Percentiles rank a stretch among this genome's conserved stretches.
phyloP scores from a whole-genome alignment of 2,113 vertebrate genomes.

The Bettongia penicillata region DNA sequence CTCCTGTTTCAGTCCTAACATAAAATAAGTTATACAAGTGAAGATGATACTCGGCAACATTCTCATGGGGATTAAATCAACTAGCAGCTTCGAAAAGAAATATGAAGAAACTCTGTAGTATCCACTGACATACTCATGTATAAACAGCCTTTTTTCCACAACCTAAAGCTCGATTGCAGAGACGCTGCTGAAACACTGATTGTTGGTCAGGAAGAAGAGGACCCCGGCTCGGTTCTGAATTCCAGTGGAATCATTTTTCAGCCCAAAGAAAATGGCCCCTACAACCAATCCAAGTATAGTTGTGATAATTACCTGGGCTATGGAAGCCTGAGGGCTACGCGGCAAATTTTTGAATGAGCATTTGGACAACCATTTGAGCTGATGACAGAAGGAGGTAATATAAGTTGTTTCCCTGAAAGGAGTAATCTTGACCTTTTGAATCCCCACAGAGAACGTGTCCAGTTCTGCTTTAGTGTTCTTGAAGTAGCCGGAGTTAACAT shows the following conservation, averaged over 20 bases:
- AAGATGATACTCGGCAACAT: conserved; percentile 90
- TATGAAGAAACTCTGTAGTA: conserved; percentile 95
- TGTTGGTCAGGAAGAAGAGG: conserved; percentile 94
- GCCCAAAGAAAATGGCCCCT: conserved; percentile 90
- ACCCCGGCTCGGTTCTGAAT: conserved; percentile 94
- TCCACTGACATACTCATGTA: conserved; percentile 96
- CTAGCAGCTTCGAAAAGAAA: conserved; percentile 92
- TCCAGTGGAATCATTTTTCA: conserved; percentile 82
- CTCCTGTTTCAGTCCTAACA: conserved; percentile 90
- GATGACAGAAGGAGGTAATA: conserved; percentile 90
- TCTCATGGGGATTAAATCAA: conserved; percentile 92
- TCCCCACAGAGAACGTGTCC: conserved; percentile 81
- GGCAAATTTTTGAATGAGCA: conserved; percentile 92
- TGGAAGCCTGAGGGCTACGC: conserved; percentile 93
- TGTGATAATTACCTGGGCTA: conserved; percentile 93
- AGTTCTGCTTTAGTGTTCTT: conserved; percentile 84
- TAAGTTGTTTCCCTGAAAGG: conserved; percentile 86
- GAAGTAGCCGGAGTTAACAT: conserved; percentile 82
- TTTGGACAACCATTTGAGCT: conserved; percentile 92
- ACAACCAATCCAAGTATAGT: conserved; percentile 88
- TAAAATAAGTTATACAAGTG: conserved; percentile 92
- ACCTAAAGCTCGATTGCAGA: conserved; percentile 94
- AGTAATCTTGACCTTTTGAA: conserved; percentile 63
- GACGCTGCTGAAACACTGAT: conserved; percentile 93
- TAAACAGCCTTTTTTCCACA: conserved; percentile 93